A percentile compares a stretch with the other conserved stretches of the same genome.
These are phyloP conservation scores for Pelvicachromis taeniatus DNA, from an alignment of 2,113 vertebrate genomes.

Conservation along the genomic window DNA sequence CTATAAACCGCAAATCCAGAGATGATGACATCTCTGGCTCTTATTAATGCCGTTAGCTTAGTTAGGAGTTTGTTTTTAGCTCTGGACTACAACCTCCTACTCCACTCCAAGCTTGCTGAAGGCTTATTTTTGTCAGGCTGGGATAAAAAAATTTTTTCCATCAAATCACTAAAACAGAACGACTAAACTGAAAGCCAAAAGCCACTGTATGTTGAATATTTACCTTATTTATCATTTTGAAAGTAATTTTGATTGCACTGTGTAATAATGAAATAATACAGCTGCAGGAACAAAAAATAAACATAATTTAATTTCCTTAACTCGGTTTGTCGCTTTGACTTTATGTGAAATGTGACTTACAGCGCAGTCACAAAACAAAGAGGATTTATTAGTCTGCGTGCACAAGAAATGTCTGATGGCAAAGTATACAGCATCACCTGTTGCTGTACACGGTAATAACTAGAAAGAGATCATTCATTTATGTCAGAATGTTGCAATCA, in stretches of 20 bases:
- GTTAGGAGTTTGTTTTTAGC: constrained; percentile 44
- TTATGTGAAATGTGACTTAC: background rate
- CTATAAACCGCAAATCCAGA: constrained; percentile 27
- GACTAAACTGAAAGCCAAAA: background rate
- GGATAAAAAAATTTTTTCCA: background rate
- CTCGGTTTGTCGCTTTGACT: background rate
- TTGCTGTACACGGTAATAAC: background rate
- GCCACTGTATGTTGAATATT: background rate
- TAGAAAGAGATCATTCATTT: background rate
- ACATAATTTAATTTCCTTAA: background rate
- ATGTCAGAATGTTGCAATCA: background rate
- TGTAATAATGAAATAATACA: background rate
- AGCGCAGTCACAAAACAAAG: background rate
- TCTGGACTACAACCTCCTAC: background rate
- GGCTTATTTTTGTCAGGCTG: constrained; percentile 9
- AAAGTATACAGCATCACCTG: background rate
- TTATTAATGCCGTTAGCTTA: constrained; percentile 32
- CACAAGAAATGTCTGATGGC: background rate
- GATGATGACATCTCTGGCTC: constrained; percentile 43
- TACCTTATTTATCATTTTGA: background rate
- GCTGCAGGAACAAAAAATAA: background rate
- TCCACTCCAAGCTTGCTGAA: background rate
- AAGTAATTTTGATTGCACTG: background rate
- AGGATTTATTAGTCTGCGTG: background rate
- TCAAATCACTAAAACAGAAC: background rate